Evolutionary conservation across 2,113 vertebrate genomes (phyloP).

Genomic region (Cololabis saira): DNA sequence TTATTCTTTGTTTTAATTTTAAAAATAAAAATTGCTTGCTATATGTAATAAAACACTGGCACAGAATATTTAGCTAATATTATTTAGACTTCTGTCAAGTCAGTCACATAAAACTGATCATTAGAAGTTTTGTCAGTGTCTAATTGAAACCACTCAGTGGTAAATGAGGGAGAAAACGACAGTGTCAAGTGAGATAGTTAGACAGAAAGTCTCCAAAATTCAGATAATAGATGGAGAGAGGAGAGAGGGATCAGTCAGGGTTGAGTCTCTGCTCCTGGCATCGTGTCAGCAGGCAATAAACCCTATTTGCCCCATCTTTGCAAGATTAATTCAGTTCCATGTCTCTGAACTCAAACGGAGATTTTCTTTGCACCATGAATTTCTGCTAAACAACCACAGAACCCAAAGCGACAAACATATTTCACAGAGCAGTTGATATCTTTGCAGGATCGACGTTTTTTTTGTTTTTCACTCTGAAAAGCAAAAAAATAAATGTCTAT

Average conservation of each 20-base stretch:
- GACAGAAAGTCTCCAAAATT: conserved; percentile 19
- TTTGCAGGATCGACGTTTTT: conserved; percentile 32
- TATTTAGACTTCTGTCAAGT: no score
- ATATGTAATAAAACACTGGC: no score
- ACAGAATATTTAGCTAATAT: no score
- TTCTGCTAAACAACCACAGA: neutral
- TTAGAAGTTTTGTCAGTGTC: no score
- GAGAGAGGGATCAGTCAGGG: conserved; percentile 33
- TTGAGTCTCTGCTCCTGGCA: conserved; percentile 41
- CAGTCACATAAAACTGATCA: no score
- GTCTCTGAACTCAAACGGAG: conserved; percentile 13
- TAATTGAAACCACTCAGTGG: no score
- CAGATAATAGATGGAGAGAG: conserved; percentile 15
- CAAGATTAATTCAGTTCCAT: conserved; percentile 36
- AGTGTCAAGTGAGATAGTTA: conserved; percentile 21
- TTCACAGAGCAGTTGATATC: neutral
- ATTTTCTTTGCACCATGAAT: neutral
- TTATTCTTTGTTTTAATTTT: no score
- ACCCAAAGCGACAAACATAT: no score
- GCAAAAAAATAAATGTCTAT: neutral
- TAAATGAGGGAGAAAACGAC: neutral
- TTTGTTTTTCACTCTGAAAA: conserved; percentile 35
- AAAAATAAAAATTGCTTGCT: no score
- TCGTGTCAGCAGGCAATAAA: conserved; percentile 47
- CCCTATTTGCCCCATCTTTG: conserved; percentile 46